Conservation (phyloP, 2,113 vertebrate genomes). For the Syngnathus typhle region DNA sequence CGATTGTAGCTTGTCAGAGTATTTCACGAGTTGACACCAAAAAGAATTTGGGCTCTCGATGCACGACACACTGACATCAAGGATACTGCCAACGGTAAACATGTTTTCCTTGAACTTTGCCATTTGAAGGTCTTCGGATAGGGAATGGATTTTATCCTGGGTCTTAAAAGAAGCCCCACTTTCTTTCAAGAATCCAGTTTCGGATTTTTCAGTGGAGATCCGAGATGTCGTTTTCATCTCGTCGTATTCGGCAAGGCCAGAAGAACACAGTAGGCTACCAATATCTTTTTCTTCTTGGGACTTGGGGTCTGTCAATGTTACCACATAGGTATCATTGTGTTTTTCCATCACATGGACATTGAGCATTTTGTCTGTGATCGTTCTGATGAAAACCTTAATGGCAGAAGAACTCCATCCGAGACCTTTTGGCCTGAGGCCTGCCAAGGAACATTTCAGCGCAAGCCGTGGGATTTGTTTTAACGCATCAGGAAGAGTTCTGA, state of each 20-base stretch:
- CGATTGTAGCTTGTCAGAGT: constrained; percentile 56
- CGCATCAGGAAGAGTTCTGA: constrained; percentile 71
- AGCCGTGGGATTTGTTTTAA: constrained; percentile 74
- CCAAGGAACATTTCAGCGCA: constrained; percentile 78
- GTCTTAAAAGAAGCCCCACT: constrained; percentile 5
- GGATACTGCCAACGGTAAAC: constrained; percentile 79
- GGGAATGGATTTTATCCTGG: constrained; percentile 3
- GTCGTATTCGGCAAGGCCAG: constrained; percentile 67
- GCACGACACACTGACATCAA: constrained; percentile 78
- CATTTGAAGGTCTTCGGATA: constrained; percentile 15
- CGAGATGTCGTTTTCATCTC: constrained; percentile 34
- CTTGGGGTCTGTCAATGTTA: constrained; percentile 74
- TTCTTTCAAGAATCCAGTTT: neutral
- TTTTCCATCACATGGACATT: constrained; percentile 66
- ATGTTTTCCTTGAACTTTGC: constrained; percentile 58
- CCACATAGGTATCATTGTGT: constrained; percentile 61
- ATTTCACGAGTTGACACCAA: constrained; percentile 84
- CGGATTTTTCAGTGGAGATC: constrained; percentile 9
- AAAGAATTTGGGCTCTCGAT: constrained; percentile 81
- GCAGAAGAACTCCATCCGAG: constrained; percentile 74
- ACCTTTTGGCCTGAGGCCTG: constrained; percentile 66
- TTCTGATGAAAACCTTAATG: constrained; percentile 74
- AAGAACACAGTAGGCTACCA: constrained; percentile 68
- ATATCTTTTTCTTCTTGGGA: constrained; percentile 72
- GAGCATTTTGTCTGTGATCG: constrained; percentile 75